Percentiles rank a stretch among this genome's conserved stretches.
These are phyloP conservation scores for Menidia beryllina DNA, from an alignment of 2,113 vertebrate species.

Conservation along the genomic window DNA sequence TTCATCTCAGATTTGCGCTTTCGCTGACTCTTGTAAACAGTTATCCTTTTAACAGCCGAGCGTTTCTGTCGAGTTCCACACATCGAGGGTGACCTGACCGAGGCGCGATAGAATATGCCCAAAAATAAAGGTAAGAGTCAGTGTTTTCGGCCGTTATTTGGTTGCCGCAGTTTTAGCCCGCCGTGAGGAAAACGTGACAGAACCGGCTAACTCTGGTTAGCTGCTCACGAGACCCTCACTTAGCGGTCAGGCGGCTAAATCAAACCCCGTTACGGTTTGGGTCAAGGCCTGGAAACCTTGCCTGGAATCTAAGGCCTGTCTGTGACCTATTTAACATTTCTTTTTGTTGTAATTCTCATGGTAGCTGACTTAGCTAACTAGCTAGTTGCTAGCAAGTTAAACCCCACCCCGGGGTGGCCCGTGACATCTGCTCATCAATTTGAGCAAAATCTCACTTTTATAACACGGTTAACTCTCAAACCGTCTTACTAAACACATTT, in stretches of 20 bases:
- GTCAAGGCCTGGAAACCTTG: neutral
- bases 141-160: constrained; percentile 3
- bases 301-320: too few species aligned
- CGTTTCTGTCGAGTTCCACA: constrained; percentile 1
- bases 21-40: constrained; percentile 25
- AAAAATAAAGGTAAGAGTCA: constrained; percentile 81
- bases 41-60: neutral
- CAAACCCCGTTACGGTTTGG: neutral
- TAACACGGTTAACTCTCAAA: accelerated
- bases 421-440: constrained; percentile 1
- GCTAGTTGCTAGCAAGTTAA: constrained; percentile 31
- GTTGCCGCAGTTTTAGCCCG: constrained; percentile 13
- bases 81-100: constrained; percentile 15
- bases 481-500: neutral
- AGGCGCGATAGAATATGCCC: constrained; percentile 77
- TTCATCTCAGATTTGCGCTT: neutral
- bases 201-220: constrained; percentile 64
- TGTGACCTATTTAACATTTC: too few species aligned
- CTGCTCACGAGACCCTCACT: neutral
- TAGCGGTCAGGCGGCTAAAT: neutral
- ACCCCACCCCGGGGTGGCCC: constrained; percentile 55
- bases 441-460: neutral
- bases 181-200: constrained; percentile 75
- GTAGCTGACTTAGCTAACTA: constrained; percentile 24
- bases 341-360: neutral